phyloP scores from a whole-genome alignment of 2,797 vertebrate species.

The Rhynchotus rufescens region DNA sequence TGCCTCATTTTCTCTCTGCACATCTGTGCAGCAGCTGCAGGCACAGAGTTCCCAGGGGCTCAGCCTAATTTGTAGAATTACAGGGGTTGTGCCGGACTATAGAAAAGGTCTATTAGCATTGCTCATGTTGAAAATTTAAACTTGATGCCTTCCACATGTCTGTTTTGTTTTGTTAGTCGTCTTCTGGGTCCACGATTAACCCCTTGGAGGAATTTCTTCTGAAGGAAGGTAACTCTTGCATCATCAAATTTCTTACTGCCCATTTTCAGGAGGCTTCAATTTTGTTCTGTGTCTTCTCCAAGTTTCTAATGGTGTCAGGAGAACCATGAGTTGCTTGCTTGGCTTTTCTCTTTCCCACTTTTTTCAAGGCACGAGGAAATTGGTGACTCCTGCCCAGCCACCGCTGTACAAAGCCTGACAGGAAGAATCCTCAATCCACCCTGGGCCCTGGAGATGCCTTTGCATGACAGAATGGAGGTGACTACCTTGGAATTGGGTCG shows the following conservation, averaged over 20 bases:
- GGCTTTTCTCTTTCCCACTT: background rate
- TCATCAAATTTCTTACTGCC: background rate
- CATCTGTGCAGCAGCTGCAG: conserved; percentile 82
- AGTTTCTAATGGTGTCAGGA: background rate
- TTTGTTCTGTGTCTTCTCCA: background rate
- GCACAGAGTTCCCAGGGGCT: conserved; percentile 75
- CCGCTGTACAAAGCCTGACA: background rate
- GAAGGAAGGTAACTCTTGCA: background rate
- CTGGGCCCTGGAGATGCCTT: background rate
- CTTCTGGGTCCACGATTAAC: conserved; percentile 60
- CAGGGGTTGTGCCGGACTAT: conserved; percentile 77
- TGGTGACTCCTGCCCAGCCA: background rate
- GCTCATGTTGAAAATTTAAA: conserved; percentile 74
- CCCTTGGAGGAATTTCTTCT: conserved; percentile 55
- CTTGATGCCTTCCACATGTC: conserved; percentile 82
- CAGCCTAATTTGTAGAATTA: conserved; percentile 82
- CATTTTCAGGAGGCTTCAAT: background rate
- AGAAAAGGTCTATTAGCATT: conserved; percentile 77
- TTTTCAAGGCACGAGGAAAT: background rate
- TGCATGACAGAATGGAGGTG: background rate
- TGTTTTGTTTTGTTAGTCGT: conserved; percentile 60
- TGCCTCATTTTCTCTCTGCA: conserved; percentile 44
- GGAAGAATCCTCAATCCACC: background rate
- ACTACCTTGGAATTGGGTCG: background rate
- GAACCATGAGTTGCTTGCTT: background rate